A percentile compares a stretch with the other conserved stretches of the same genome.
Conservation (phyloP, 2,113 vertebrate species). For the Sminthopsis crassicaudata region DNA sequence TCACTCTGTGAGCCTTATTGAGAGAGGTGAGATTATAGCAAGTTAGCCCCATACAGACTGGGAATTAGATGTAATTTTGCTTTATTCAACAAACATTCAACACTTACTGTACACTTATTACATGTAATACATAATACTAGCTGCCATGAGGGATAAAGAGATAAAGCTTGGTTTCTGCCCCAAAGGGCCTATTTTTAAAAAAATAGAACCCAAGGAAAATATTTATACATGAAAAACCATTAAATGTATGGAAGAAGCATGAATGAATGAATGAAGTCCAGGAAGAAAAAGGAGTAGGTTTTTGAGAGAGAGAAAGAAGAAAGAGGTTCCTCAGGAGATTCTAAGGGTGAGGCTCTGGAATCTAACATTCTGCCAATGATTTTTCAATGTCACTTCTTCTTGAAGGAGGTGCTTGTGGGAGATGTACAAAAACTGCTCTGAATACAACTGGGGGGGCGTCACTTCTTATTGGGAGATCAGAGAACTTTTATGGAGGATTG, state of each 20-base stretch:
- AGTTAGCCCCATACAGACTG: neutral
- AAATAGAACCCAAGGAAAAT: neutral
- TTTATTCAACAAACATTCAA: neutral
- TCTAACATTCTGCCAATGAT: neutral
- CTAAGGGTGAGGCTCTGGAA: neutral
- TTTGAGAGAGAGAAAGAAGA: neutral
- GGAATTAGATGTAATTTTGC: neutral
- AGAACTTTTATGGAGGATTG: neutral
- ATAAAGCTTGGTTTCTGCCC: neutral
- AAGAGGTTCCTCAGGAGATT: neutral
- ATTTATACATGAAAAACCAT: neutral
- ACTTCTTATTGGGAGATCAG: neutral
- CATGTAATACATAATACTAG: neutral
- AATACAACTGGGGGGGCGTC: neutral
- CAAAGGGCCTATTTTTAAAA: neutral
- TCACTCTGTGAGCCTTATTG: neutral
- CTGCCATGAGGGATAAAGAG: neutral
- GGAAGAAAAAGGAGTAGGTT: neutral
- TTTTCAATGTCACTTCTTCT: neutral
- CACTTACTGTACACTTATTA: neutral
- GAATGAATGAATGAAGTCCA: too few species aligned
- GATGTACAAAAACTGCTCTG: neutral
- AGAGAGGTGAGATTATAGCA: neutral
- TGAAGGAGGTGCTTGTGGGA: neutral
- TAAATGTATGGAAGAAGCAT: neutral